phyloP scores from a whole-genome alignment of 2,888 invertebrate species.

The Eupithecia inturbata region DNA sequence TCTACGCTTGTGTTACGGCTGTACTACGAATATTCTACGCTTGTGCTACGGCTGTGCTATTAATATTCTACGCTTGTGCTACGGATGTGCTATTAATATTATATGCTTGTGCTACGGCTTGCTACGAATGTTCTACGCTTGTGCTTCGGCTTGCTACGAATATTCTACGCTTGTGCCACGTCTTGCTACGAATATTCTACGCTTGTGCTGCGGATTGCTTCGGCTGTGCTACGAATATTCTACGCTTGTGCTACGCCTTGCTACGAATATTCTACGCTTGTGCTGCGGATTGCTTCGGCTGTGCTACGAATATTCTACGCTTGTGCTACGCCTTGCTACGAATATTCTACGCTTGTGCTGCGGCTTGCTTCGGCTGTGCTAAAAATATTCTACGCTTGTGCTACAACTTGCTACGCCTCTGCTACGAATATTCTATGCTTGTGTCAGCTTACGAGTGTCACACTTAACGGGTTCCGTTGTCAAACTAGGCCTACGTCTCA shows the following conservation, averaged over 20 bases:
- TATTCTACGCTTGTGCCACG: neutral
- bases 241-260: neutral
- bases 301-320: neutral
- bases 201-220: neutral
- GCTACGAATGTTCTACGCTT: no score
- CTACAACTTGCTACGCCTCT: neutral
- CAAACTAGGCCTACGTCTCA: no score
- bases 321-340: neutral
- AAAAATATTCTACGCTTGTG: neutral
- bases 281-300: no score
- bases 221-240: neutral
- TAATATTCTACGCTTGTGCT: no score
- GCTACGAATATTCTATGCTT: neutral
- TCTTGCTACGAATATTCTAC: neutral
- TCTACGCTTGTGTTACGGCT: no score
- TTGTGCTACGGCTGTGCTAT: no score
- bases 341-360: neutral
- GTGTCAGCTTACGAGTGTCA: neutral
- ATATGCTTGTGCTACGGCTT: no score
- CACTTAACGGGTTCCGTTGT: no score
- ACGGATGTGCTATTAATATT: no score
- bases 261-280: neutral
- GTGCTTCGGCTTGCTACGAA: no score
- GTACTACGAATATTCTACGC: no score
- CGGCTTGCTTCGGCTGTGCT: neutral